phyloP scores from a whole-genome alignment of 2,113 vertebrate genomes.

The Antechinus flavipes region DNA sequence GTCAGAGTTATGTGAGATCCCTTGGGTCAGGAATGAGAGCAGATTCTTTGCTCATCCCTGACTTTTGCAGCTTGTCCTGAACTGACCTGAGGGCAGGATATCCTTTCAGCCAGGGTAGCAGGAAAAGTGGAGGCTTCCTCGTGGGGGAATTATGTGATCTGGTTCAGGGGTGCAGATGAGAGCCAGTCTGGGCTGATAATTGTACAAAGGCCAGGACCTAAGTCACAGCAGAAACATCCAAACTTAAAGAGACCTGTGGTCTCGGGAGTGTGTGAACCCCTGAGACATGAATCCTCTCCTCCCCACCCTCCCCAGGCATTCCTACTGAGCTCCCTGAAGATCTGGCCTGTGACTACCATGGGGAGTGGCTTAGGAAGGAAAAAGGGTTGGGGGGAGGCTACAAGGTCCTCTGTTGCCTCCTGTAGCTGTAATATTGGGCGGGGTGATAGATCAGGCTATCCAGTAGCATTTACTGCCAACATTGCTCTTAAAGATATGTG shows the following conservation, averaged over 20 bases:
- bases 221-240: background rate
- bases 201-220: background rate
- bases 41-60: background rate
- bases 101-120: background rate
- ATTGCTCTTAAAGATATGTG: background rate
- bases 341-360: background rate
- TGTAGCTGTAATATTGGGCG: background rate
- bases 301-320: background rate
- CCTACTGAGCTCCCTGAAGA: background rate
- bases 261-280: background rate
- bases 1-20: background rate
- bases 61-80: conserved; percentile 25
- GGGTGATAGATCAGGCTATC: background rate
- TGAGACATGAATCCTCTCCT: background rate
- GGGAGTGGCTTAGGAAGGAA: background rate
- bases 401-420: background rate
- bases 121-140: conserved; percentile 25
- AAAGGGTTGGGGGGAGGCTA: background rate
- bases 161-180: background rate
- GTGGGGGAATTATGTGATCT: background rate
- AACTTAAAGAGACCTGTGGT: conserved; percentile 1
- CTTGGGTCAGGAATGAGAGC: conserved; percentile 4
- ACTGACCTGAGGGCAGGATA: conserved; percentile 25
- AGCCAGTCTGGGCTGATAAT: background rate
- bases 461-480: background rate